A percentile compares a stretch with the other conserved stretches of the same genome.
phyloP scores from a whole-genome alignment of 2,113 vertebrate genomes.

The Platysteira castanea region DNA sequence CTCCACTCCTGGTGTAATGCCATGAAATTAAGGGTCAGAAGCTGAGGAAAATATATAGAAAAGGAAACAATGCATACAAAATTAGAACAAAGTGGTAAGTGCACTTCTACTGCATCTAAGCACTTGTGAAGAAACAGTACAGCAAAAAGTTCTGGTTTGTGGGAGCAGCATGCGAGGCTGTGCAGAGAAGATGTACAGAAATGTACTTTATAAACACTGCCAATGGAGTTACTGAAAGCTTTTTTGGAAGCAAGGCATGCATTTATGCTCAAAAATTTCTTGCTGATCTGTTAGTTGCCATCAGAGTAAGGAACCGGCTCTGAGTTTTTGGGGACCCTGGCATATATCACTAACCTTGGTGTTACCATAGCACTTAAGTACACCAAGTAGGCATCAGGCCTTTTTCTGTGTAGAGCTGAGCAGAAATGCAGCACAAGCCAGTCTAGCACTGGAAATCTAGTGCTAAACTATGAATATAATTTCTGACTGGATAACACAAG shows the following conservation, averaged over 20 bases:
- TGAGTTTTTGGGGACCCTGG: background rate
- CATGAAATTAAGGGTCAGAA: background rate
- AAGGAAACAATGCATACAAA: background rate
- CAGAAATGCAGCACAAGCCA: background rate
- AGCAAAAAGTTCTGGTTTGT: background rate
- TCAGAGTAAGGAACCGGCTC: background rate
- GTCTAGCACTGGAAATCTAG: background rate
- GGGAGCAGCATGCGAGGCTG: rapidly evolving
- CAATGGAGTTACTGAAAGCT: background rate
- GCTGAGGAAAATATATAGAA: background rate
- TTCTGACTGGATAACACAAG: background rate
- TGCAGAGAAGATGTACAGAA: background rate
- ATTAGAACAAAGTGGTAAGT: background rate
- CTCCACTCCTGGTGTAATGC: background rate
- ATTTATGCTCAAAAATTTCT: background rate
- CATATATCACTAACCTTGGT: background rate
- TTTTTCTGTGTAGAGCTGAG: background rate
- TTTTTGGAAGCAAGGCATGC: background rate
- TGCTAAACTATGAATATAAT: background rate
- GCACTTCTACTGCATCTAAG: background rate
- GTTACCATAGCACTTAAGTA: background rate
- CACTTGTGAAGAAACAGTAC: background rate
- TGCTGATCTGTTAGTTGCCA: background rate
- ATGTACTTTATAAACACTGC: background rate
- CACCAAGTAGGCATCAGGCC: background rate